Base-by-base conservation (phyloP, 92 coral and sea anemone species). In the Heliopora coerulea region DNA sequence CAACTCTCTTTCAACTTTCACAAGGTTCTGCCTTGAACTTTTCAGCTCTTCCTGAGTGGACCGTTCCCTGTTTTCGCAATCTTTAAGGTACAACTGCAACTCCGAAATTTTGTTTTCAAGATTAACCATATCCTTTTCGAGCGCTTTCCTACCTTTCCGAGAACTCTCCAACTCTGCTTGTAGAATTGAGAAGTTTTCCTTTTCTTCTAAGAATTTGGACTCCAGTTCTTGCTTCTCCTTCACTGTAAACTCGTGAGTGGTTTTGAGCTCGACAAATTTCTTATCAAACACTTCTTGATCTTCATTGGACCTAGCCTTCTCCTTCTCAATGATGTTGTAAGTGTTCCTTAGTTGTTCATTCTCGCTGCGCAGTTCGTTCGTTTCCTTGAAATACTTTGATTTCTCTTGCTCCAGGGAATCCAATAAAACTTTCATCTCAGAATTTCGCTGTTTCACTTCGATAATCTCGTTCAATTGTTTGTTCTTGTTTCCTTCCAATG, bases 21-120 rank as follows among this genome's bases (percentile, higher is more conserved):
- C 26, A 10, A 27, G 0, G 32, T 68, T 49, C 35, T 26, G 59
- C n/a, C 75, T 27, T 20, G 56, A 59, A 49, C 15, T 29, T 0
- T 15, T 44, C 23, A 68, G 37, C 44, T 68, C 75, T 79, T 90
- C 79, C 86, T 73, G 54, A 83, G 68, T 65, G 81, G 88, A 32
- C 74, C 96, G 28, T 88, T 93, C 66, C 85, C 96, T 34, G 11
- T 85, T 89, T 54, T 78, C 91, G 58, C 85, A 62, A n/a, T 56
- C 72, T 61, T 90, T 72, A 19, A 93, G 72, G 35, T 75, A 78
- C 56, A 77, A 50, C 73, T 90, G 77, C 30, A 85, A 73, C 73
- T 78, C 83, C 18, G 68, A 64, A 28, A 87, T 70, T 57, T 83
- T 72, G 34, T 73, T 78, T 56, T 35, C 54, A 8, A 93, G 79